These are phyloP conservation scores for Semaprochilodus insignis DNA, from an alignment of 2,797 vertebrate species.

Conservation along the genomic window DNA sequence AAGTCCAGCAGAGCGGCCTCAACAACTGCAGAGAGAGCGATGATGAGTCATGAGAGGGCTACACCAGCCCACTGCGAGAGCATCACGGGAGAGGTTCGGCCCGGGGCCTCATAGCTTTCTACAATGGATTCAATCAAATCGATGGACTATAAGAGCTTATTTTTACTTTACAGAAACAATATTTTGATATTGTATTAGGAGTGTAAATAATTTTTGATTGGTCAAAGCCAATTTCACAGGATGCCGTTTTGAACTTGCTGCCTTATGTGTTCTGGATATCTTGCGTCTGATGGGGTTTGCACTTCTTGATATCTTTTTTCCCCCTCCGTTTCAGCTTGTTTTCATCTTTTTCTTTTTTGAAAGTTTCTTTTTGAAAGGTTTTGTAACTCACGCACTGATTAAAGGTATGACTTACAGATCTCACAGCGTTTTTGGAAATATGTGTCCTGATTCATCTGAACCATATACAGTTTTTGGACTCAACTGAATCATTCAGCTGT, in stretches of 20 bases:
- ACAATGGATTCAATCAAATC: slow-evolving; percentile 56
- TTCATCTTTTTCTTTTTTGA: slow-evolving; percentile 37
- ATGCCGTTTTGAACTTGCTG: slow-evolving; percentile 69
- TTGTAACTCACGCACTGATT: slow-evolving; percentile 62
- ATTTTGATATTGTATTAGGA: slow-evolving; percentile 75
- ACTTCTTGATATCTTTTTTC: slow-evolving; percentile 56
- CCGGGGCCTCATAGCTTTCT: slow-evolving; percentile 50
- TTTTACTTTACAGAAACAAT: slow-evolving; percentile 77
- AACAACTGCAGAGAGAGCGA: slow-evolving; percentile 70
- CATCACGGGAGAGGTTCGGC: slow-evolving; percentile 17
- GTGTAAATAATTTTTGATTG: slow-evolving; percentile 67
- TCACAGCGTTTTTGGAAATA: neutral
- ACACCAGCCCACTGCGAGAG: neutral
- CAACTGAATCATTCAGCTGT: neutral
- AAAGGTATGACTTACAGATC: slow-evolving; percentile 28
- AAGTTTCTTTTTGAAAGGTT: slow-evolving; percentile 34
- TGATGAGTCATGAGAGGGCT: slow-evolving; percentile 75
- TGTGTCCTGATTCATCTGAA: neutral
- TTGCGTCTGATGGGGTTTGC: slow-evolving; percentile 56
- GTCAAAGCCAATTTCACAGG: slow-evolving; percentile 52
- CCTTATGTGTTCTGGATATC: slow-evolving; percentile 73
- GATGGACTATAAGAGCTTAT: slow-evolving; percentile 66
- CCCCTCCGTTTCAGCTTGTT: slow-evolving; percentile 19
- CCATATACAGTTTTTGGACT: neutral
- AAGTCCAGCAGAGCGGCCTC: slow-evolving; percentile 85